A percentile compares a stretch with the other conserved stretches of the same genome.
phyloP scores from a whole-genome alignment of 2,888 invertebrate genomes.

The Coelogynopora nodosa region DNA sequence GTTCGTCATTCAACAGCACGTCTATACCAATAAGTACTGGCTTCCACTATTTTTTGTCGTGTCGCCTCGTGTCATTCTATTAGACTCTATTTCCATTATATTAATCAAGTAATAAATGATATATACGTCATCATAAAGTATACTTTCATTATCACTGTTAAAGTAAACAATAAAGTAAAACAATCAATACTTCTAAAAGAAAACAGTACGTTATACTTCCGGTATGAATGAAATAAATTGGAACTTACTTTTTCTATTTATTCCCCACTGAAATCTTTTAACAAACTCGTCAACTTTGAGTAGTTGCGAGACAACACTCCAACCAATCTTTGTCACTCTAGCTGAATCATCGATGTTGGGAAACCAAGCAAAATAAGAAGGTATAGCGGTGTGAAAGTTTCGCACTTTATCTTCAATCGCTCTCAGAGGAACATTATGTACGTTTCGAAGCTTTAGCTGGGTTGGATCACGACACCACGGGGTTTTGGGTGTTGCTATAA shows the following conservation, averaged over 20 bases:
- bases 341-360: background rate
- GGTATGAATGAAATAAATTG: too few species aligned
- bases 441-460: background rate
- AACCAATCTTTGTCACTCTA: background rate
- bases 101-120: too few species aligned
- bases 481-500: background rate
- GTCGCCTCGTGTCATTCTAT: too few species aligned
- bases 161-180: too few species aligned
- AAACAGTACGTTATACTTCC: too few species aligned
- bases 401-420: constrained; percentile 2
- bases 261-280: background rate
- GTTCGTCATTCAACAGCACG: too few species aligned
- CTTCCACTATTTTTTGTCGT: too few species aligned
- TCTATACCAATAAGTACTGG: too few species aligned
- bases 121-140: too few species aligned
- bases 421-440: constrained; percentile 1
- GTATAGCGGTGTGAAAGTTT: background rate
- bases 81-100: too few species aligned
- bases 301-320: background rate
- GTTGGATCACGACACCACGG: background rate
- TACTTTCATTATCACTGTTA: too few species aligned
- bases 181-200: too few species aligned
- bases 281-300: background rate
- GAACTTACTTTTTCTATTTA: background rate
- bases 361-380: constrained; percentile 4